Base-by-base conservation (phyloP, 2,113 vertebrate species). In the Coptodon bakossiorum region DNA sequence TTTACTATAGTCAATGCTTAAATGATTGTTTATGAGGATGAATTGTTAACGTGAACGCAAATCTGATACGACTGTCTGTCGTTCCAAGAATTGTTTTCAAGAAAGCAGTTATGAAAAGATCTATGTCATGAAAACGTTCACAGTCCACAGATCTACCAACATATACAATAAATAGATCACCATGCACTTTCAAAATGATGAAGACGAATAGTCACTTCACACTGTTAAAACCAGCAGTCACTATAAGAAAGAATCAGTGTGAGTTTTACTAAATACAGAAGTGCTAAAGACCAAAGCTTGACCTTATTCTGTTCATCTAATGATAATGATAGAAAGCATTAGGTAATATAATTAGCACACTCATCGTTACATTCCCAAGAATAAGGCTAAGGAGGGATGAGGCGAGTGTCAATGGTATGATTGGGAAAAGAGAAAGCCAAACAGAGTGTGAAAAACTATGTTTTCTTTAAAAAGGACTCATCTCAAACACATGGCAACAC, bases 41-140 rank as follows among this genome's bases (percentile, higher is more conserved):
- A 45, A 4, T 17, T 27, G 9, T 27, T 24, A 43, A 71, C 5
- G 0, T 43, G 7, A 71, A 73, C 0, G 9, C 9, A 48, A 48
- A 48, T 29, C 24, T 76, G 68, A 76, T 29, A 48, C 0, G 14
- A 48, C 40, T 17, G 0, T 45, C 40, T 14, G 7, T 4, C 40
- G 22, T 76, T 76, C n/a, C 68, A 7, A 29, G 68, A 76, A 68
- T 40, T 40, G 36, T 22, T 40, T 71, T 71, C 66, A 71, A 43
- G 7, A 43, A 76, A 76, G 40, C 40, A 17, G 9, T 5, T 45
- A 76, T 29, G 68, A 76, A 76, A 0, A 29, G 9, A 76, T 10
- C 6, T 27, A 76, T 48, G 40, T 24, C 22, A 24, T 29, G 24
- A 76, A 45, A 76, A 3, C 68, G 7, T 29, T 76, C 14, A 17